Evolutionary conservation across 2,797 vertebrate species (phyloP).

Genomic region (Gadopsis marmoratus): DNA sequence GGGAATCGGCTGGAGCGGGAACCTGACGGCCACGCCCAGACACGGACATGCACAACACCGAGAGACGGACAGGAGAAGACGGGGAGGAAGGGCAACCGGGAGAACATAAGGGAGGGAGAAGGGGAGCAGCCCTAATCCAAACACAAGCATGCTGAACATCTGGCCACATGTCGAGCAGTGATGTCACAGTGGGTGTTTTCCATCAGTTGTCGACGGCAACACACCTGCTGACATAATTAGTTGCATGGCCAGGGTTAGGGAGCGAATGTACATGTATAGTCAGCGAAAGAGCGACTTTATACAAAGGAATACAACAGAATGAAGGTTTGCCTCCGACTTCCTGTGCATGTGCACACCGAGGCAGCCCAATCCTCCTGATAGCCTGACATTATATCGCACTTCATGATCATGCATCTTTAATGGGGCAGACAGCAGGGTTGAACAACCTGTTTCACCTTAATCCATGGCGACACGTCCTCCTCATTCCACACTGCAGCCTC

Average conservation of each 20-base stretch:
- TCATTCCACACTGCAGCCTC: not conserved
- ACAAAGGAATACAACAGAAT: slow-evolving; percentile 13
- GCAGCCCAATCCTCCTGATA: slow-evolving; percentile 10
- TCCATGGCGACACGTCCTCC: slow-evolving; percentile 20
- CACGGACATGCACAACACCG: too few species aligned
- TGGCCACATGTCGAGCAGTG: not conserved
- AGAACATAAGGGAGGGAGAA: too few species aligned
- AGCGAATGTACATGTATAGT: not conserved
- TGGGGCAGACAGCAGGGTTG: slow-evolving; percentile 38
- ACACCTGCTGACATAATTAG: not conserved
- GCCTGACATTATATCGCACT: slow-evolving; percentile 50
- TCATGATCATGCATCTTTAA: slow-evolving; percentile 60
- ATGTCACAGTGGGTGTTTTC: not conserved
- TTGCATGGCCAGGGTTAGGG: not conserved
- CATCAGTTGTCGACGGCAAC: not conserved
- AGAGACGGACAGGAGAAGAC: too few species aligned
- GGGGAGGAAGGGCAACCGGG: too few species aligned
- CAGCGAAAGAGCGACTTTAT: slow-evolving; percentile 10
- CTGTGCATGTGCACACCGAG: not conserved
- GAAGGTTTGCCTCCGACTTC: slow-evolving; percentile 1
- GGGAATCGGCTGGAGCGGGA: too few species aligned
- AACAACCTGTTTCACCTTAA: slow-evolving; percentile 38
- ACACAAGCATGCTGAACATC: not conserved
- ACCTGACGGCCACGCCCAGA: too few species aligned
- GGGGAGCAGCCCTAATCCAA: too few species aligned